These are phyloP conservation scores for Schizaphis graminum DNA, from an alignment of 2,888 invertebrate species.

Conservation along the genomic window DNA sequence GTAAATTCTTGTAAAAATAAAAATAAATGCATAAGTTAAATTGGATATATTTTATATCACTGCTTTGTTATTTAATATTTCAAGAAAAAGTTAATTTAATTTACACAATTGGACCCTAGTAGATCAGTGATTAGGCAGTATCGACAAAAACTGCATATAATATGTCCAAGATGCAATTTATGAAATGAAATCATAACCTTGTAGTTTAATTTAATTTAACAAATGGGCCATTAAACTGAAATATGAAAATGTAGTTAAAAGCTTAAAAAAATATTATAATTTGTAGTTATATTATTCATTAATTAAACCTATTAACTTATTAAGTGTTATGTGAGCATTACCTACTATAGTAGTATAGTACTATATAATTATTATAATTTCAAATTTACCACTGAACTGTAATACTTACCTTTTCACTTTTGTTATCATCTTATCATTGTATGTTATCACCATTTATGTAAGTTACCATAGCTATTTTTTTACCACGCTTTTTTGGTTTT, in stretches of 20 bases:
- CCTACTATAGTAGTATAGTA: too few species aligned
- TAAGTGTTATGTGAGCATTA: too few species aligned
- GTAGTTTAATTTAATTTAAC: too few species aligned
- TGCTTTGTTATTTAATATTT: neutral
- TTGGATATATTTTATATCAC: neutral
- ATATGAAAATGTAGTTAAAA: neutral
- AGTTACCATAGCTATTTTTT: constrained; percentile 5
- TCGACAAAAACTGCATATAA: neutral
- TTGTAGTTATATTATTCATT: too few species aligned
- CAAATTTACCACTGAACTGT: neutral
- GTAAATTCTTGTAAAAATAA: too few species aligned
- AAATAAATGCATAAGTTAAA: neutral
- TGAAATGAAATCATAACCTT: neutral
- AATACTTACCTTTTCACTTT: neutral
- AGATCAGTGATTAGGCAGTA: neutral
- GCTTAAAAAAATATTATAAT: neutral
- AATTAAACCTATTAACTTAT: too few species aligned
- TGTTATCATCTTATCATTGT: constrained; percentile 9
- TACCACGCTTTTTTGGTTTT: constrained; percentile 42
- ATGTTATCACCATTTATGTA: neutral
- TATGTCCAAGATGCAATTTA: neutral
- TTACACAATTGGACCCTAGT: neutral
- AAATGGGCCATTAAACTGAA: neutral
- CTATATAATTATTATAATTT: too few species aligned
- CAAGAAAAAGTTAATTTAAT: neutral